These are phyloP conservation scores for Acronicta psi DNA, from an alignment of 2,888 invertebrate genomes.

Conservation along the genomic window DNA sequence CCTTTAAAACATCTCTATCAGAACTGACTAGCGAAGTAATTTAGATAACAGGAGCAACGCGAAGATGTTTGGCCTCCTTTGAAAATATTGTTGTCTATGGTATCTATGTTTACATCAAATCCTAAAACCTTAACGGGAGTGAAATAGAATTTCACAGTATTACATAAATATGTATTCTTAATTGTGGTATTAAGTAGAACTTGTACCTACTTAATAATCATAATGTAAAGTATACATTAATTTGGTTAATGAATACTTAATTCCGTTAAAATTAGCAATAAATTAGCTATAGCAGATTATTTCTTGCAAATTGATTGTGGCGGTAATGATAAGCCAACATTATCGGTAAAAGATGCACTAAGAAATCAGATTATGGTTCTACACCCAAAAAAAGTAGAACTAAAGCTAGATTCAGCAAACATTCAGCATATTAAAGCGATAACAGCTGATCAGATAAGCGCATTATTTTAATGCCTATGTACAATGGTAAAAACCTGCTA, in stretches of 20 bases:
- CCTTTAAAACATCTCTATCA: too few species aligned
- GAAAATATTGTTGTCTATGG: background rate
- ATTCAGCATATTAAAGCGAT: constrained; percentile 30
- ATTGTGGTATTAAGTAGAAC: too few species aligned
- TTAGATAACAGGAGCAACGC: too few species aligned
- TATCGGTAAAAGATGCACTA: constrained; percentile 2
- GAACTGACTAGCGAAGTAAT: too few species aligned
- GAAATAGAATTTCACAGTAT: background rate
- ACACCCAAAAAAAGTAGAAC: constrained; percentile 6
- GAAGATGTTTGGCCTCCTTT: background rate
- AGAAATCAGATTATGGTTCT: background rate
- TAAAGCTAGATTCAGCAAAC: constrained; percentile 18
- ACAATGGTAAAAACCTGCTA: constrained; percentile 38
- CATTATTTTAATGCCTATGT: constrained; percentile 26
- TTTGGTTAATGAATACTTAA: background rate
- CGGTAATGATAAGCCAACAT: background rate
- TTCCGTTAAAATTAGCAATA: constrained; percentile 25
- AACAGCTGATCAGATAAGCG: constrained; percentile 37
- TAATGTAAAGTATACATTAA: too few species aligned
- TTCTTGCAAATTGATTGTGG: background rate
- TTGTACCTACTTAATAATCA: too few species aligned
- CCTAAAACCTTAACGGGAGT: background rate
- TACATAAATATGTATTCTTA: too few species aligned
- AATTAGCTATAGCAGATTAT: constrained; percentile 34
- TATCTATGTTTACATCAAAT: background rate